These are phyloP conservation scores for Galagoides demidoff DNA, from an alignment of 2,797 vertebrate genomes.

Conservation along the genomic window DNA sequence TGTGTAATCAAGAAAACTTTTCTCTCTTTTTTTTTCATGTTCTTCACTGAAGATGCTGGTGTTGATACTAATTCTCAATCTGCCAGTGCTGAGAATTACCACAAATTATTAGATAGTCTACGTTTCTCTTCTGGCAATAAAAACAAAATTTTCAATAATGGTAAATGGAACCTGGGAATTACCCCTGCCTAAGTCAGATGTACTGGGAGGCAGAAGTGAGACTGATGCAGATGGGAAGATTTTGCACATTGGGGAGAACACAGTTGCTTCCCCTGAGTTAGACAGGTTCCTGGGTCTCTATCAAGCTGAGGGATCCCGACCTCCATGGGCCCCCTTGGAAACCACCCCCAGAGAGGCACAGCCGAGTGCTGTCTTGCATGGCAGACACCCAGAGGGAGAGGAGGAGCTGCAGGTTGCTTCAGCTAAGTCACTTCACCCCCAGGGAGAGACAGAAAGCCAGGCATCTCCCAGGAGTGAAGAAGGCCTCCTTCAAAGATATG, in stretches of 20 bases:
- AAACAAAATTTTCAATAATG: not conserved
- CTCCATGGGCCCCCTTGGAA: not conserved
- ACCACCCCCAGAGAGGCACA: too few species aligned
- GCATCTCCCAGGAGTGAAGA: not conserved
- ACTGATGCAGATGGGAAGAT: accelerated
- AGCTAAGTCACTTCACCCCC: not conserved
- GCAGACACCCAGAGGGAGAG: not conserved
- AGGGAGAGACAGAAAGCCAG: not conserved
- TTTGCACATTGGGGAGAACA: accelerated
- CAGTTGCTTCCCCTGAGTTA: accelerated
- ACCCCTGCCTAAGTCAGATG: not conserved
- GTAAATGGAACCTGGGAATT: not conserved
- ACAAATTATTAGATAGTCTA: not conserved
- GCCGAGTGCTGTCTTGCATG: not conserved
- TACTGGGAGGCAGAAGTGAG: not conserved
- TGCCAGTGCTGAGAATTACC: not conserved
- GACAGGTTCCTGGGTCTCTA: not conserved
- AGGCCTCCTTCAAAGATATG: not conserved
- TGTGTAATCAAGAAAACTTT: not conserved
- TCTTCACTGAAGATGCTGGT: not conserved
- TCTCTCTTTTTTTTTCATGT: not conserved
- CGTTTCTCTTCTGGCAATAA: not conserved
- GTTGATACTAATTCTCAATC: not conserved
- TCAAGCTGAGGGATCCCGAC: not conserved
- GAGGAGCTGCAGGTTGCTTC: not conserved